These are phyloP conservation scores for Acromyrmex charruanus DNA, from an alignment of 1,140 invertebrate genomes.

Conservation along the genomic window DNA sequence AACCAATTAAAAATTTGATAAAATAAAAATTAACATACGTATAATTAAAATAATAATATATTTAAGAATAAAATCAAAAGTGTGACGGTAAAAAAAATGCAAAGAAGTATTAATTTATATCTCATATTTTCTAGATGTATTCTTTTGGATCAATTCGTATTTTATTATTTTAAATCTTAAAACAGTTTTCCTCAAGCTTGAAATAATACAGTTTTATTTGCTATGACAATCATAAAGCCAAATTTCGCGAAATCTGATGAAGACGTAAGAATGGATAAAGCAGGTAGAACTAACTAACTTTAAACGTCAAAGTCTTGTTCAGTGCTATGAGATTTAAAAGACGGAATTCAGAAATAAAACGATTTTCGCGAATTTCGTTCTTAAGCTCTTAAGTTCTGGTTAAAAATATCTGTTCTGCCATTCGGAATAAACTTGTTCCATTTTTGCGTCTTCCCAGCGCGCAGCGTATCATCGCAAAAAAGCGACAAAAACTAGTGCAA, in stretches of 20 bases:
- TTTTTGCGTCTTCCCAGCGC: not conserved
- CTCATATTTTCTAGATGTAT: not conserved
- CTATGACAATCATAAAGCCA: not conserved
- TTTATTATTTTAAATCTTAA: not conserved
- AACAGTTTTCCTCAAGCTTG: not conserved
- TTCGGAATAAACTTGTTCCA: not conserved
- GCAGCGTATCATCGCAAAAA: conserved; percentile 1
- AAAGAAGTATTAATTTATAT: conserved; percentile 9
- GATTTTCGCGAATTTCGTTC: conserved; percentile 6
- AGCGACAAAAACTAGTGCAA: not conserved
- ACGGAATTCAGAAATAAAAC: conserved; percentile 13
- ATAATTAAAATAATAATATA: conserved; percentile 16
- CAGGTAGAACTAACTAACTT: not conserved
- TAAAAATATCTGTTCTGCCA: not conserved
- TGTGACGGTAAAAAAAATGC: not conserved
- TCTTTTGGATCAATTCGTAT: not conserved
- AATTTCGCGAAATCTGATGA: conserved; percentile 11
- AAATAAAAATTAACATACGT: not conserved
- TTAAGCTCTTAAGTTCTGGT: not conserved
- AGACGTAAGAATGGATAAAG: not conserved
- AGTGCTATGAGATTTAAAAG: conserved; percentile 10
- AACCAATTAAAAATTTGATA: not conserved
- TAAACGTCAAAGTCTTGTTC: not conserved
- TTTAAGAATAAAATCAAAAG: not conserved
- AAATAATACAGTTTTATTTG: not conserved